phyloP scores from a whole-genome alignment of 2,113 vertebrate genomes.

The Danio rerio region GRCz12tu NC_133189.1:6755501-6756000 shows the following conservation, averaged over 20 bases:
- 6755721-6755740: conserved; percentile 57
- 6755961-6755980: conserved; percentile 42
- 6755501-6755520: conserved; percentile 3
- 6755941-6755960: conserved; percentile 60
- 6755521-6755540: neutral
- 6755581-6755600: neutral
- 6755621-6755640: neutral
- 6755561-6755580: neutral
- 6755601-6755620: too few relatives aligned
- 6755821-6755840: neutral
- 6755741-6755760: conserved; percentile 37
- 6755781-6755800: neutral
- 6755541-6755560: neutral
- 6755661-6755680: conserved; percentile 51
- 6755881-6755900: conserved; percentile 72
- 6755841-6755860: neutral
- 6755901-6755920: conserved; percentile 58
- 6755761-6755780: conserved; percentile 38
- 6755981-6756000: conserved; percentile 27
- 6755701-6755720: conserved; percentile 56
- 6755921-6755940: conserved; percentile 73
- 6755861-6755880: conserved; percentile 42
- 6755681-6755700: conserved; percentile 61
- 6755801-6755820: neutral
- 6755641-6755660: neutral